Evolutionary conservation across 2,888 invertebrate species (phyloP), one percentile per base, ranked within the genome.

Genomic region (Netelia fuscicornis): DNA sequence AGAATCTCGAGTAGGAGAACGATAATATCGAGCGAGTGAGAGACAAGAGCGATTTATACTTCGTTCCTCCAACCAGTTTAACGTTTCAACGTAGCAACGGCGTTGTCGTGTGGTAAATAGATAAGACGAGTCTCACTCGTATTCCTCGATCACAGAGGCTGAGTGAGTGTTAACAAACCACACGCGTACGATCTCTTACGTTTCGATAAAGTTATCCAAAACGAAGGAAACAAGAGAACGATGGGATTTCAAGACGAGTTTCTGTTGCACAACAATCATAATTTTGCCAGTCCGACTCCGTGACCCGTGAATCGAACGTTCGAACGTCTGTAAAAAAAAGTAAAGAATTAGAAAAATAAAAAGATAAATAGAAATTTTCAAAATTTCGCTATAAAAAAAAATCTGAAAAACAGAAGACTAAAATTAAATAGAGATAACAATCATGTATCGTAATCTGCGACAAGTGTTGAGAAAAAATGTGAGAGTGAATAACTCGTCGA

Each of bases 391-490:
- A 30, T 30, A 30, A 30, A 5, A 30, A 30, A 30, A 30, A 5
- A 30, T 3, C 17, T 30, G 13, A 11, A 0, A 25, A 25, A 64
- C 56, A 58, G 0, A 67, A 42, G 5, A n/a, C 2, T 5, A 9
- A 23, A 30, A 60, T 3, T n/a, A 5, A 42, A 44, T 30, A 30
- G 3, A 30, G 30, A 30, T 30, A 30, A 30, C 5, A 82, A 84
- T 52, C 58, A 90, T 89, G 89, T 89, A 88, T 81, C 80, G 85
- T 70, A 88, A 74, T 74, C 37, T 85, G 23, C 81, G 80, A 83
- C 65, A 17, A 8, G 70, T 88, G 77, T 54, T 89, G 54, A 75
- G 23, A 60, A 86, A 86, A 83, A 85, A 72, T 20, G 83, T 77
- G 30, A 81, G 68, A 56, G 23, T 42, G 44, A n/a, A 74, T 68